Base-by-base conservation (phyloP, 2,797 vertebrate genomes). In the Melanotaenia boesemani region DNA sequence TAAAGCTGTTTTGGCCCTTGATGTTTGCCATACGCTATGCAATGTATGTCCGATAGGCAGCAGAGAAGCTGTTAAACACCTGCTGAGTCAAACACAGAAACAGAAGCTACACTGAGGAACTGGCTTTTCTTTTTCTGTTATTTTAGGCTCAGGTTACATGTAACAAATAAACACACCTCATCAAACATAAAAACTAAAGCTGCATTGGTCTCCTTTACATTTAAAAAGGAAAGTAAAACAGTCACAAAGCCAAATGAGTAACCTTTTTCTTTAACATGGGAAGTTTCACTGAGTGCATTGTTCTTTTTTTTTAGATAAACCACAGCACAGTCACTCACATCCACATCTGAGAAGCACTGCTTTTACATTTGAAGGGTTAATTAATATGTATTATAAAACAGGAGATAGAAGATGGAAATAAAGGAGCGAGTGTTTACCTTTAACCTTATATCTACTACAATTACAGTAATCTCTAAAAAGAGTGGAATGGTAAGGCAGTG, bases 1-100 rank as follows among this genome's bases (percentile, higher is more conserved):
- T 62, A 39, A 41, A 30, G 61, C 44, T 58, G 60, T 76, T 78
- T 81, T n/a, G 12, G 60, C 9, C 28, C 0, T 1, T 10, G 77
- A 32, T 30, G 52, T 20, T 55, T 11, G 20, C 67, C 26, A 1
- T 36, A 56, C 37, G 78, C 67, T 50, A 65, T 74, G 77, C 8
- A 55, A 2, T 66, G 10, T 22, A 48, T 61, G 72, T 52, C 61
- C 56, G 12, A 32, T 48, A 18, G 50, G 1, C 37, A 4, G 13
- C 72, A 48, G 48, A 2, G 7, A 60, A 18, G 65, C 41, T 13
- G 61, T n/a, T 6, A 2, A 22, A 64, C 63, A 76, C 76, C 76
- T 46, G 57, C 68, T n/a, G 48, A 50, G 16, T 41, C 54, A 30
- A 18, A 62, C 32, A 34, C n/a, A 44, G 36, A 28, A 22, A 55